phyloP scores from a whole-genome alignment of 2,888 invertebrate genomes.

The Ptychoptera albimana region DNA sequence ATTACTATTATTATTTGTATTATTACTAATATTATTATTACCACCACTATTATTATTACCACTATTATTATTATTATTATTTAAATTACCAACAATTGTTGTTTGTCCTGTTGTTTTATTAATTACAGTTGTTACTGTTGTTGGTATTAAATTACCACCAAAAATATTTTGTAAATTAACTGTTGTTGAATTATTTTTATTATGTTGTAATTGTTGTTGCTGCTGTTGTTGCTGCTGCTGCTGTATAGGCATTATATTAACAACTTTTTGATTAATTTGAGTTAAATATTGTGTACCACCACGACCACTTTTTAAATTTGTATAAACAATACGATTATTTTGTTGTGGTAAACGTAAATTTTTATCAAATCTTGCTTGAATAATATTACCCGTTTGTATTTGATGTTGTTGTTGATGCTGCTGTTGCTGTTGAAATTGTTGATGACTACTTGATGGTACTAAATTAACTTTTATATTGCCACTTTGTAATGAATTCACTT shows the following conservation, averaged over 20 bases:
- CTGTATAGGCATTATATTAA: constrained; percentile 10
- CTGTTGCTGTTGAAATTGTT: constrained; percentile 9
- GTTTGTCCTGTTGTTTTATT: constrained; percentile 14
- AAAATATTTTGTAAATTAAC: constrained; percentile 1
- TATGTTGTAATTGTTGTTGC: constrained; percentile 10
- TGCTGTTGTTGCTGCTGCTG: constrained; percentile 11
- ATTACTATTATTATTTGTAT: too few species aligned
- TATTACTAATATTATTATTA: constrained; percentile 6
- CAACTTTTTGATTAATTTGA: constrained; percentile 8
- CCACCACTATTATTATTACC: neutral
- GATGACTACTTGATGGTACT: constrained; percentile 19
- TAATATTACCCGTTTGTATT: neutral
- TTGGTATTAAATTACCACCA: constrained; percentile 6
- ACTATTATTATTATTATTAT: neutral
- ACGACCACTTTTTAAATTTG: constrained; percentile 17
- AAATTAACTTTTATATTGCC: constrained; percentile 29
- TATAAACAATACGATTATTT: constrained; percentile 26
- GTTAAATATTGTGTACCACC: constrained; percentile 6
- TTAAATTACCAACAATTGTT: constrained; percentile 11
- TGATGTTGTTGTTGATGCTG: constrained; percentile 2
- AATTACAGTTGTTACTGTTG: constrained; percentile 6
- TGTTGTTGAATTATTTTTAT: constrained; percentile 11
- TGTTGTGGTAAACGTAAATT: constrained; percentile 13
- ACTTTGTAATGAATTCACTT: constrained; percentile 24
- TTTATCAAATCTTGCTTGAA: constrained; percentile 14